Evolutionary conservation across 2,797 vertebrate species (phyloP).

Genomic region (Karalla daura): DNA sequence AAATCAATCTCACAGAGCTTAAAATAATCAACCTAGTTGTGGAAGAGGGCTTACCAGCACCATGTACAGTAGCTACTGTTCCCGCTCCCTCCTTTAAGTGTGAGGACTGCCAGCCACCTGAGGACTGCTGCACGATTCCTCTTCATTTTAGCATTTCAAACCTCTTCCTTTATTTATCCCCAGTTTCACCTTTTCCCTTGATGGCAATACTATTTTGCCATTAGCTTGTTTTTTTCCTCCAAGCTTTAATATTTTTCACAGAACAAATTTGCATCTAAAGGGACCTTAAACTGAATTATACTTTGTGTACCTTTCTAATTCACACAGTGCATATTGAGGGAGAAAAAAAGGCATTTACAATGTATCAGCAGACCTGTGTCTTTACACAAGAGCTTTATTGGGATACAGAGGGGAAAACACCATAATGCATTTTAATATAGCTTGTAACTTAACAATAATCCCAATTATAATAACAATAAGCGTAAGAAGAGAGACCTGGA

Average conservation of each 20-base stretch:
- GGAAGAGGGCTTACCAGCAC: slow-evolving; percentile 54
- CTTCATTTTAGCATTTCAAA: background rate
- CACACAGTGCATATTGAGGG: background rate
- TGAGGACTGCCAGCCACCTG: slow-evolving; percentile 14
- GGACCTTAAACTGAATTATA: background rate
- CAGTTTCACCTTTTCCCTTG: background rate
- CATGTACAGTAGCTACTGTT: slow-evolving; percentile 46
- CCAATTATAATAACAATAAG: too few species aligned
- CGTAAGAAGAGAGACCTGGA: too few species aligned
- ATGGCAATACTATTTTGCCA: background rate
- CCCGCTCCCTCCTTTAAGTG: slow-evolving; percentile 8
- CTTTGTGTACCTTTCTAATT: background rate
- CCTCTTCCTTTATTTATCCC: background rate
- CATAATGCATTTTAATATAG: background rate
- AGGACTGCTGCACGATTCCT: background rate
- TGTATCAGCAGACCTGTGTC: background rate
- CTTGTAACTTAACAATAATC: background rate
- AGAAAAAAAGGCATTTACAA: background rate
- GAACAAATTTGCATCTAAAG: background rate
- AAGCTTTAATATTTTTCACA: background rate
- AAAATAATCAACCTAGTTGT: slow-evolving; percentile 80
- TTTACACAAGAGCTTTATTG: background rate
- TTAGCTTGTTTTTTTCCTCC: background rate
- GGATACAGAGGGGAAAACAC: background rate
- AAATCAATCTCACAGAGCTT: slow-evolving; percentile 73